A percentile compares a stretch with the other conserved stretches of the same genome.
Conservation (phyloP, 2,113 vertebrate species). For the Trichechus manatus region DNA sequence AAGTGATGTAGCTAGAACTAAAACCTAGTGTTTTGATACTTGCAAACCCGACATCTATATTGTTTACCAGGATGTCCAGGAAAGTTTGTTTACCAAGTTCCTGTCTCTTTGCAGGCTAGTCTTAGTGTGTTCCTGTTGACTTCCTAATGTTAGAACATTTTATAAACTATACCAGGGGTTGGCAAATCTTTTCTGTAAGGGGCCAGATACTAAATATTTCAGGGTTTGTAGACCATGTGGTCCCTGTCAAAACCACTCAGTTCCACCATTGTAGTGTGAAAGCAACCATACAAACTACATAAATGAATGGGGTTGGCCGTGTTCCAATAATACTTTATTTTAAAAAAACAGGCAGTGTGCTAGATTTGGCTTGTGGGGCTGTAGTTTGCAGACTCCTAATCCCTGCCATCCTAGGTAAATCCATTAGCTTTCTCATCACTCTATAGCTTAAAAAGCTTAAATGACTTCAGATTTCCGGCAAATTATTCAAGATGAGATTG, state of each 20-base stretch:
- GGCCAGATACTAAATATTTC: background rate
- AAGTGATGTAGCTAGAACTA: background rate
- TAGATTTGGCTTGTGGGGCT: background rate
- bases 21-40: background rate
- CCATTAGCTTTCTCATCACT: background rate
- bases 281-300: background rate
- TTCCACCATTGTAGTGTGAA: background rate
- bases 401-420: slow-evolving; percentile 8
- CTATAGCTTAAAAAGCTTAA: background rate
- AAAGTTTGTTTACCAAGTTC: background rate
- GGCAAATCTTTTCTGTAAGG: background rate
- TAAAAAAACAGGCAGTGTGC: background rate
- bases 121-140: background rate
- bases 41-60: background rate
- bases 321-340: background rate
- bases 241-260: background rate
- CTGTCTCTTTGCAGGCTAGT: slow-evolving; percentile 21
- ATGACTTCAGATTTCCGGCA: slow-evolving; percentile 39
- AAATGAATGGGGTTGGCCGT: background rate
- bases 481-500: slow-evolving; percentile 14
- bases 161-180: background rate
- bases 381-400: background rate
- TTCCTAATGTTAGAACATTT: slow-evolving; percentile 13
- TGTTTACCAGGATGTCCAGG: background rate
- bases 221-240: background rate